phyloP scores from a whole-genome alignment of 2,113 vertebrate genomes.

The Myrmecobius fasciatus region DNA sequence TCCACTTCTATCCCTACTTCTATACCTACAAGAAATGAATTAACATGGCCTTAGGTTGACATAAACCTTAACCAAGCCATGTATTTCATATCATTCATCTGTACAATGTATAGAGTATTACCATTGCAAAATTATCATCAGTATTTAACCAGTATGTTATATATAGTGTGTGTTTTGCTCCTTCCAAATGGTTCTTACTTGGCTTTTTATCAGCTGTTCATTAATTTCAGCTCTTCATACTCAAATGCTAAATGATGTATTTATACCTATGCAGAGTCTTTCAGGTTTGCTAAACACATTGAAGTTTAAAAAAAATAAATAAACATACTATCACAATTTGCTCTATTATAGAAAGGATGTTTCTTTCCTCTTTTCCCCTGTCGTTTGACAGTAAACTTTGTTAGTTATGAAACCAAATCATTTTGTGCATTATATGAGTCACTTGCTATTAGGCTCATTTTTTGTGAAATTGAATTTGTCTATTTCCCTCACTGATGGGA shows the following conservation, averaged over 20 bases:
- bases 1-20: neutral
- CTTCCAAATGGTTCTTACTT: neutral
- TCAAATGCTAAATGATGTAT: constrained; percentile 58
- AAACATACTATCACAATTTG: constrained; percentile 45
- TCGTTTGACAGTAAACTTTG: constrained; percentile 71
- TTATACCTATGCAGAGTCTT: constrained; percentile 44
- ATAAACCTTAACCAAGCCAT: neutral
- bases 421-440: constrained; percentile 73
- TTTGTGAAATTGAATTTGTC: constrained; percentile 76
- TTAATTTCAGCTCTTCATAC: constrained; percentile 1
- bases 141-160: neutral
- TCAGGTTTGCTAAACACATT: constrained; percentile 58
- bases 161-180: neutral
- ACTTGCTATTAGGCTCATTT: constrained; percentile 75
- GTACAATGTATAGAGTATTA: neutral
- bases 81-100: neutral
- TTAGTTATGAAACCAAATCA: constrained; percentile 67
- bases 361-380: constrained; percentile 52
- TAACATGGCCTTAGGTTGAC: neutral
- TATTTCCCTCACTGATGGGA: constrained; percentile 68
- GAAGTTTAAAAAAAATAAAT: constrained; percentile 54
- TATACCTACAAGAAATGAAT: neutral
- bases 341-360: constrained; percentile 41
- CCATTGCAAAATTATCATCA: neutral
- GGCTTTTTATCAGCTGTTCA: constrained; percentile 13